Conservation (phyloP, 2,888 invertebrate genomes). For the Chrysolina americana region DNA sequence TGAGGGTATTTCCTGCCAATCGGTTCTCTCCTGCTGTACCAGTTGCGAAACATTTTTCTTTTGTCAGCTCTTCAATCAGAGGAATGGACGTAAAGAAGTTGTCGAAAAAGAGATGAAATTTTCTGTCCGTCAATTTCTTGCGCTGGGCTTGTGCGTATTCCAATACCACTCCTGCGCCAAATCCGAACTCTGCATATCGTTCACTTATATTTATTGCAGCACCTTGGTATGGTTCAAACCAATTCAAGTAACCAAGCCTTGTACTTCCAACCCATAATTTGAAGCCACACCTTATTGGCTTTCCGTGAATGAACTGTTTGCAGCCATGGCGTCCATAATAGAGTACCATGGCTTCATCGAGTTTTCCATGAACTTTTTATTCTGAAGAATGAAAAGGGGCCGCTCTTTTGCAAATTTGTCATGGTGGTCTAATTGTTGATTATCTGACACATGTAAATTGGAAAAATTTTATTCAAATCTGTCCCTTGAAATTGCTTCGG, state of each 20-base stretch:
- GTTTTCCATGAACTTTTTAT: slow-evolving; percentile 55
- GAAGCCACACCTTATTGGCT: too few relatives aligned
- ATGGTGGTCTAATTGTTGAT: too few relatives aligned
- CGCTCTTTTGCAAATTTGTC: too few relatives aligned
- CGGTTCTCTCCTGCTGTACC: too few relatives aligned
- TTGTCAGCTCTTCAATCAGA: slow-evolving; percentile 34
- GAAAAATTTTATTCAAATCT: slow-evolving; percentile 57
- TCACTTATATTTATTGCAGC: too few relatives aligned
- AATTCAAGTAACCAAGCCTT: too few relatives aligned
- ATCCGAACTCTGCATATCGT: slow-evolving; percentile 34
- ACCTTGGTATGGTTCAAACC: slow-evolving; percentile 58
- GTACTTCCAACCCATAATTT: too few relatives aligned
- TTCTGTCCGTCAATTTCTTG: slow-evolving; percentile 6
- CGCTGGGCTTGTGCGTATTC: slow-evolving; percentile 37
- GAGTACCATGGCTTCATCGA: slow-evolving; percentile 56
- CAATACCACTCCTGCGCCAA: slow-evolving; percentile 24
- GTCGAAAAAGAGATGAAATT: slow-evolving; percentile 42
- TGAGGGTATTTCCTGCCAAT: too few relatives aligned
- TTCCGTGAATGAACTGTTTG: slow-evolving; percentile 55
- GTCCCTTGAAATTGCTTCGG: too few relatives aligned
- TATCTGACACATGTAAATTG: slow-evolving; percentile 60
- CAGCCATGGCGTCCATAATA: slow-evolving; percentile 58
- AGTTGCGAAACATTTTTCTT: too few relatives aligned
- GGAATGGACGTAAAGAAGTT: too few relatives aligned
- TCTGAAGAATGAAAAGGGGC: slow-evolving; percentile 54